Evolutionary conservation across 1,140 invertebrate species (phyloP).

Genomic region (Bacillus rossius): DNA sequence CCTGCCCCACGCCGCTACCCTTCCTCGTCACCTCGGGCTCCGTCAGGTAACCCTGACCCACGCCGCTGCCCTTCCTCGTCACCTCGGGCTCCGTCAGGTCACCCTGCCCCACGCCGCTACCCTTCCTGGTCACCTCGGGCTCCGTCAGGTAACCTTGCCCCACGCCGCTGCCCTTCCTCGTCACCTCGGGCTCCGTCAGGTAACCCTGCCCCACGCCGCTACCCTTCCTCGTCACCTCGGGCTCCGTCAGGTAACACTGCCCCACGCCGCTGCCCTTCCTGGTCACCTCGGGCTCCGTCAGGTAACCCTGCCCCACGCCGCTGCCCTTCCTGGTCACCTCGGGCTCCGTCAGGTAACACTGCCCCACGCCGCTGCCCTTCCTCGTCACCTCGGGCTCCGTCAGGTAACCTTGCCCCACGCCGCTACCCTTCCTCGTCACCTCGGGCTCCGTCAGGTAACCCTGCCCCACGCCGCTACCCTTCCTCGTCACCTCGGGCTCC

Average conservation of each 20-base stretch:
- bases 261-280: slow-evolving; percentile 65
- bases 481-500: slow-evolving; percentile 60
- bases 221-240: too few species aligned
- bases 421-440: too few species aligned
- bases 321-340: too few species aligned
- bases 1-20: too few species aligned
- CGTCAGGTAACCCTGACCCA: slow-evolving; percentile 48
- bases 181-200: slow-evolving; percentile 60
- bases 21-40: too few species aligned
- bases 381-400: slow-evolving; percentile 60
- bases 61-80: slow-evolving; percentile 63
- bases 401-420: slow-evolving; percentile 42
- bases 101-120: slow-evolving; percentile 15
- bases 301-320: slow-evolving; percentile 39
- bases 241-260: slow-evolving; percentile 45
- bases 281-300: slow-evolving; percentile 59
- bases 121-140: slow-evolving; percentile 25
- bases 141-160: slow-evolving; percentile 55
- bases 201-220: slow-evolving; percentile 31
- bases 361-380: slow-evolving; percentile 64
- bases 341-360: slow-evolving; percentile 37
- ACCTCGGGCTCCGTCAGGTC: slow-evolving; percentile 60
- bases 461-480: slow-evolving; percentile 63
- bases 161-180: slow-evolving; percentile 62
- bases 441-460: slow-evolving; percentile 36